These are phyloP conservation scores for Parazoanthus atlanticus DNA, from an alignment of 92 coral and sea anemone genomes.

Conservation along the genomic window DNA sequence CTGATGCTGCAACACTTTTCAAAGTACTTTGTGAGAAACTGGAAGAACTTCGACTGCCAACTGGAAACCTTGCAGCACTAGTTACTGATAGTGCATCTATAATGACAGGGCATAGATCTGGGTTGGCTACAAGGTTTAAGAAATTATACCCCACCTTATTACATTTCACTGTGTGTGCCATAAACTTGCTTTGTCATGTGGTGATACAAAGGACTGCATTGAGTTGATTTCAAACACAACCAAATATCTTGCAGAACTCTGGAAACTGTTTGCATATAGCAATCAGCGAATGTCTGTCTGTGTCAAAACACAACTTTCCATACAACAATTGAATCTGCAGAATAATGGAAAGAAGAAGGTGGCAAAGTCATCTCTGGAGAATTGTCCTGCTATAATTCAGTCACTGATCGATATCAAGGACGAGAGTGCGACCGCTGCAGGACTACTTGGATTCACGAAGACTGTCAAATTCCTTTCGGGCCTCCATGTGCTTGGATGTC, in stretches of 20 bases:
- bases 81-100: slow-evolving; percentile 47
- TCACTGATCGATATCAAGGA: slow-evolving; percentile 34
- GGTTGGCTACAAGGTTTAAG: slow-evolving; percentile 39
- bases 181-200: slow-evolving; percentile 33
- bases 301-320: slow-evolving; percentile 30
- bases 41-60: background rate
- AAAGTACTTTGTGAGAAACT: background rate
- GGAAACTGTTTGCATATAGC: slow-evolving; percentile 43
- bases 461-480: slow-evolving; percentile 46
- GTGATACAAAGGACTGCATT: slow-evolving; percentile 8
- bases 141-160: slow-evolving; percentile 36
- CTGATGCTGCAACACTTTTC: slow-evolving; percentile 11
- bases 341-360: slow-evolving; percentile 39
- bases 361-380: slow-evolving; percentile 35
- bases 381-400: slow-evolving; percentile 39
- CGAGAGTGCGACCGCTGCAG: background rate
- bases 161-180: slow-evolving; percentile 36
- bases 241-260: slow-evolving; percentile 38
- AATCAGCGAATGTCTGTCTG: slow-evolving; percentile 29
- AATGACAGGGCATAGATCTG: slow-evolving; percentile 39
- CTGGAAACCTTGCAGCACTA: slow-evolving; percentile 23
- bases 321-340: slow-evolving; percentile 27
- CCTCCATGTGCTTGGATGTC: slow-evolving; percentile 26
- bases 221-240: slow-evolving; percentile 28
- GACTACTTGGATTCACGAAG: slow-evolving; percentile 24